A percentile compares a stretch with the other conserved stretches of the same genome.
phyloP scores from a whole-genome alignment of 2,113 vertebrate species.

The Crotalus viridis region DNA sequence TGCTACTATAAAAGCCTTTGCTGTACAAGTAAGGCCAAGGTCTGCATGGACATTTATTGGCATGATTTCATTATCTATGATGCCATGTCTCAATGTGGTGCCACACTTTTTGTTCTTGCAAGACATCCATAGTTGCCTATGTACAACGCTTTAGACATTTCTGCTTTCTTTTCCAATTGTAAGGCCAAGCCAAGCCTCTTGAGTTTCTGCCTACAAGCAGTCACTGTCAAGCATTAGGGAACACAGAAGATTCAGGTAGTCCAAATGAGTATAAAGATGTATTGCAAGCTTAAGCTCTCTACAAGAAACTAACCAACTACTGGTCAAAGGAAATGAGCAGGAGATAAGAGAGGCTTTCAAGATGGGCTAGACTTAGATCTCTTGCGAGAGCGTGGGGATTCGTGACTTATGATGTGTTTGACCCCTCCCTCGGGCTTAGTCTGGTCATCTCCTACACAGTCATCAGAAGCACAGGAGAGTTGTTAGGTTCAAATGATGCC shows the following conservation, averaged over 20 bases:
- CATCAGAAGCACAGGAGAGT: not conserved
- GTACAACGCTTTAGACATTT: not conserved
- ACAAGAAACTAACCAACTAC: not conserved
- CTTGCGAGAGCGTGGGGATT: accelerated
- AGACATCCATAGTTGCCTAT: not conserved
- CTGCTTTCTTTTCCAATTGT: not conserved
- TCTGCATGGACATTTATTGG: not conserved
- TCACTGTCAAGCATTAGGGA: not conserved
- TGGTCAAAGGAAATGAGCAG: not conserved
- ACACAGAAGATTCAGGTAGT: not conserved
- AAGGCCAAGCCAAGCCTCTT: not conserved
- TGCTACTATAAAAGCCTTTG: not conserved
- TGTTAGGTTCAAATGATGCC: not conserved
- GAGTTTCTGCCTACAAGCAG: not conserved
- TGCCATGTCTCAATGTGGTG: not conserved
- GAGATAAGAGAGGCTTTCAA: not conserved
- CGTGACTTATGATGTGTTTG: not conserved
- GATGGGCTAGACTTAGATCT: not conserved
- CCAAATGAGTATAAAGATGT: not conserved
- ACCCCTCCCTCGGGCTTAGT: not conserved
- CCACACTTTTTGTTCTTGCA: not conserved
- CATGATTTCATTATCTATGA: not conserved
- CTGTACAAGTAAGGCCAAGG: not conserved
- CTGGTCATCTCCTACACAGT: not conserved
- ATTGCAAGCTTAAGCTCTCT: not conserved